Conservation (phyloP, 2,113 vertebrate genomes). For the Callopanchax toddi region DNA sequence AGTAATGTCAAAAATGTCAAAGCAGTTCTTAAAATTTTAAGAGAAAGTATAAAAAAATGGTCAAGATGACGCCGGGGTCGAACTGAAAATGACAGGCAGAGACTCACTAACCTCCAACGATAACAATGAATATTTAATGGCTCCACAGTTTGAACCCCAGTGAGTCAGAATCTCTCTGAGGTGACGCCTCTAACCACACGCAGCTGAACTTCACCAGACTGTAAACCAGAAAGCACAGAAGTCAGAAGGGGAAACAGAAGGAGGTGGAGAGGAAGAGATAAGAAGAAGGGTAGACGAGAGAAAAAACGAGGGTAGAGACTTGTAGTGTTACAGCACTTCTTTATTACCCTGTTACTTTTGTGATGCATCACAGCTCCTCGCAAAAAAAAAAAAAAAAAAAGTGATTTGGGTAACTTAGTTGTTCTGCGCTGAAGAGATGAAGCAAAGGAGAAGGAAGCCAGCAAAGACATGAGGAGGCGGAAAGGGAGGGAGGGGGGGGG, state of each 20-base stretch:
- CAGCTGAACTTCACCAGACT: conserved; percentile 68
- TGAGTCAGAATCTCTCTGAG: conserved; percentile 72
- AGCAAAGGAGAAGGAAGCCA: conserved; percentile 59
- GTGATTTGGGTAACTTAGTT: conserved; percentile 37
- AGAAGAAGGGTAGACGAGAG: not conserved
- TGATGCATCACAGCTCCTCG: conserved; percentile 47
- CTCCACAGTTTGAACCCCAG: conserved; percentile 58
- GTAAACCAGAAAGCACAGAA: conserved; percentile 68
- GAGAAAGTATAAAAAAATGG: not conserved
- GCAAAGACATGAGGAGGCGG: conserved; percentile 67
- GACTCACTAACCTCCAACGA: conserved; percentile 51
- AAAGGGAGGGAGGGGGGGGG: conserved; percentile 55
- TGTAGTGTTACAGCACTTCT: conserved; percentile 48
- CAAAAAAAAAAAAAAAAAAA: conserved; percentile 19
- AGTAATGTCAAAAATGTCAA: conserved; percentile 10
- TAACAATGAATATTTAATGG: conserved; percentile 67
- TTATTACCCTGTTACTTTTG: conserved; percentile 41
- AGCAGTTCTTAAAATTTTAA: not conserved
- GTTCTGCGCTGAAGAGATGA: conserved; percentile 55
- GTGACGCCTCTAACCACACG: conserved; percentile 66
- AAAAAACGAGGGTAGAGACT: conserved; percentile 12
- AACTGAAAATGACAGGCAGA: conserved; percentile 45
- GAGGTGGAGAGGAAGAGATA: conserved; percentile 48
- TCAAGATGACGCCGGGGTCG: conserved; percentile 9
- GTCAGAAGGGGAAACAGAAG: conserved; percentile 62